phyloP scores from a whole-genome alignment of 2,797 vertebrate genomes.

The Eidolon dupreanum region DNA sequence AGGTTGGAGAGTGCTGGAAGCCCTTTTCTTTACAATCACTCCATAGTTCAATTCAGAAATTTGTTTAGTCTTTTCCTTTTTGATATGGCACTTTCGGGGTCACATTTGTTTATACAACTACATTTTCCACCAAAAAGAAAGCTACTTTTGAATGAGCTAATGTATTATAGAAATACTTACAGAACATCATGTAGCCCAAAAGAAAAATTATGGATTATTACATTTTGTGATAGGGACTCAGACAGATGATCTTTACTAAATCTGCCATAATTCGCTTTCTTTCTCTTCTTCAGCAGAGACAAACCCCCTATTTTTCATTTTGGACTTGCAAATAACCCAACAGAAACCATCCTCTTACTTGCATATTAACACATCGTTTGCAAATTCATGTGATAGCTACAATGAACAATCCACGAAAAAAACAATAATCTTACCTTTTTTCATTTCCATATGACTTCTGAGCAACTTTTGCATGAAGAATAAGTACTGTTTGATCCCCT shows the following conservation, averaged over 20 bases:
- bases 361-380: neutral
- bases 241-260: neutral
- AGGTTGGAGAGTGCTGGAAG: neutral
- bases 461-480: slow-evolving; percentile 99
- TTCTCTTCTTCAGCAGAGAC: neutral
- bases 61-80: neutral
- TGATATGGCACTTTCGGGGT: neutral
- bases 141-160: neutral
- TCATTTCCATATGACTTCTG: slow-evolving; percentile 99
- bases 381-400: slow-evolving; percentile 34
- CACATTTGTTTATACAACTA: neutral
- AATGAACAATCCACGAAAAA: neutral
- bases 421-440: slow-evolving; percentile 90
- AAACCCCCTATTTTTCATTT: slow-evolving; percentile 3
- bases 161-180: neutral
- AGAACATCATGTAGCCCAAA: neutral
- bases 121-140: slow-evolving; percentile 29
- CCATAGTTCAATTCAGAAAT: neutral
- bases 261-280: neutral
- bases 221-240: slow-evolving; percentile 3
- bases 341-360: neutral
- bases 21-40: neutral
- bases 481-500: slow-evolving; percentile 99
- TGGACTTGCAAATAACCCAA: neutral
- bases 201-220: slow-evolving; percentile 22